Conservation (phyloP, 2,113 vertebrate genomes). For the Hylia prasina region DNA sequence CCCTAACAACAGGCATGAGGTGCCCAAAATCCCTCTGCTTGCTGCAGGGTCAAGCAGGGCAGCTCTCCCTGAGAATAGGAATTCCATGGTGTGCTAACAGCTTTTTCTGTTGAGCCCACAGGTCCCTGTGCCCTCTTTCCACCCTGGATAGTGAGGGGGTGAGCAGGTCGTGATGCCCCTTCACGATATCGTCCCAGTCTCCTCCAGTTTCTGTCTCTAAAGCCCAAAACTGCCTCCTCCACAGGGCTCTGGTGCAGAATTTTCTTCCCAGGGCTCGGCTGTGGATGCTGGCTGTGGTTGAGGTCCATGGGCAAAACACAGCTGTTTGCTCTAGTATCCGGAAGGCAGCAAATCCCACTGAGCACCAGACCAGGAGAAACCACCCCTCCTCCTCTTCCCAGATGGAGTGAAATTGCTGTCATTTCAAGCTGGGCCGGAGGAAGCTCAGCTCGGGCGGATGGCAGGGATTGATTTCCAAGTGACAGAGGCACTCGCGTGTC, state of each 20-base stretch:
- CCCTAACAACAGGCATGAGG: rapidly evolving
- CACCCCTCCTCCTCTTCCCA: not conserved
- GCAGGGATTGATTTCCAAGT: constrained; percentile 25
- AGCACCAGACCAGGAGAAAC: rapidly evolving
- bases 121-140: not conserved
- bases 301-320: not conserved
- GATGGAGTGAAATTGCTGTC: not conserved
- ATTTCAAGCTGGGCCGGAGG: not conserved
- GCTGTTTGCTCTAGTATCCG: not conserved
- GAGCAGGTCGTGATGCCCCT: not conserved
- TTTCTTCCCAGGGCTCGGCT: not conserved
- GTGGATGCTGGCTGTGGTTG: not conserved
- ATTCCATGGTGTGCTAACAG: not conserved
- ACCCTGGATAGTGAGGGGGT: rapidly evolving
- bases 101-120: not conserved
- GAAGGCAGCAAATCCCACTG: not conserved
- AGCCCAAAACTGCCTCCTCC: not conserved
- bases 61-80: not conserved
- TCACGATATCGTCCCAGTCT: not conserved
- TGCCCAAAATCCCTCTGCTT: rapidly evolving
- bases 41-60: not conserved
- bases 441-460: not conserved
- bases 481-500: not conserved
- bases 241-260: not conserved
- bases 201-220: not conserved